Conservation (phyloP, 2,113 vertebrate species). For the Emberiza fucata region DNA sequence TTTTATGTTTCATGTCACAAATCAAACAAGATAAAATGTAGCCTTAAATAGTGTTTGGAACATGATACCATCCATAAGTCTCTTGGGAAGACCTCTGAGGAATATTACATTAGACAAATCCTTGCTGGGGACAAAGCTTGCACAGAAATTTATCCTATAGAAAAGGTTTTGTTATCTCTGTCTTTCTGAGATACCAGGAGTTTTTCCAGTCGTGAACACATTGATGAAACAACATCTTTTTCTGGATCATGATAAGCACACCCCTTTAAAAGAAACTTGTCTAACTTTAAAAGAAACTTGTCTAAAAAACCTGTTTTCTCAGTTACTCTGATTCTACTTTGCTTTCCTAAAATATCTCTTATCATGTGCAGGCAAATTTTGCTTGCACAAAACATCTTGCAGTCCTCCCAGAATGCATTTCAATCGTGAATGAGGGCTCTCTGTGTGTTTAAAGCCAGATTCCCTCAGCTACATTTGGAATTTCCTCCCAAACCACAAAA, state of each 20-base stretch:
- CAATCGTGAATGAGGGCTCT: conserved; percentile 29
- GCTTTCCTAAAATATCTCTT: conserved; percentile 43
- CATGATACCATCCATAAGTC: background rate
- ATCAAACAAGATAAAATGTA: conserved; percentile 43
- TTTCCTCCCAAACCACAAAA: conserved; percentile 70
- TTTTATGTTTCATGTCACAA: conserved; percentile 33
- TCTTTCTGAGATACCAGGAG: background rate
- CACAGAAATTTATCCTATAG: background rate
- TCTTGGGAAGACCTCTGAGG: background rate
- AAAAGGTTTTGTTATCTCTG: background rate
- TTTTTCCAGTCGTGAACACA: background rate
- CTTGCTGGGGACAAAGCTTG: background rate
- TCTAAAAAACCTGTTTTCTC: background rate
- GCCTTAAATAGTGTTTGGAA: conserved; percentile 22
- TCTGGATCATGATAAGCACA: background rate
- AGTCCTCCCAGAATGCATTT: conserved; percentile 61
- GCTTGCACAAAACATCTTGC: conserved; percentile 41
- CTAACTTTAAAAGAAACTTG: background rate
- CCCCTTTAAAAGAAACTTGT: background rate
- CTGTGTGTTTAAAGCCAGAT: conserved; percentile 60
- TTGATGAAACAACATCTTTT: background rate
- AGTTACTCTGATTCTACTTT: background rate
- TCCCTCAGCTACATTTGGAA: conserved; percentile 63
- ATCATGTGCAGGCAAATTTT: conserved; percentile 29
- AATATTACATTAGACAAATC: conserved; percentile 13